These are phyloP conservation scores for Styela plicata DNA, from an alignment of 23 tunicate genomes.

Conservation along the genomic window DNA sequence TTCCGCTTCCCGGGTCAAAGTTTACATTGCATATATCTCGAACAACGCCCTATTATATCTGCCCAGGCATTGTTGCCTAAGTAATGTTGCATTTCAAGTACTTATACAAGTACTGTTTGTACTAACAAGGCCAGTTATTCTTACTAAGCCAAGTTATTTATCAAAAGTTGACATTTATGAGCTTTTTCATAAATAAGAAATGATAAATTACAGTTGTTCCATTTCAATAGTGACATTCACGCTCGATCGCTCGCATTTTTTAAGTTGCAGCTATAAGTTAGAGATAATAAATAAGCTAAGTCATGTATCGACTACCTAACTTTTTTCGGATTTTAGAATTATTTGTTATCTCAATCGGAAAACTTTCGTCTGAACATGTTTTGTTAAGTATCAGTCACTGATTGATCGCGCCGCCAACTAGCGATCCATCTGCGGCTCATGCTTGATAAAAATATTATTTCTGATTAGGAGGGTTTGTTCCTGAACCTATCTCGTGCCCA, in stretches of 20 bases:
- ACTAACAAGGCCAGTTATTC: neutral
- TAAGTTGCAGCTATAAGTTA: neutral
- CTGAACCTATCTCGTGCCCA: too few species aligned
- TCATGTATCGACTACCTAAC: too few species aligned
- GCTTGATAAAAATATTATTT: too few species aligned
- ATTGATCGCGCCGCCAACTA: too few species aligned
- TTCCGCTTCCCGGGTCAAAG: neutral
- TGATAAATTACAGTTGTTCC: neutral
- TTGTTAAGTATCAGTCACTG: too few species aligned
- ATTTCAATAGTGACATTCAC: neutral
- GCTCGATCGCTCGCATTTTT: neutral
- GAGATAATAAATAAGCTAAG: neutral
- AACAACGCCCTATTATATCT: neutral
- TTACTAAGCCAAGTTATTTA: neutral
- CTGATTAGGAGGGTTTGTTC: too few species aligned
- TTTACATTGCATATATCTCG: neutral
- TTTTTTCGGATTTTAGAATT: too few species aligned
- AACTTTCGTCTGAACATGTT: too few species aligned
- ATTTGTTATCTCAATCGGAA: too few species aligned
- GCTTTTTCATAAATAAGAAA: neutral
- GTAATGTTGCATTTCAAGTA: neutral
- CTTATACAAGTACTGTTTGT: neutral
- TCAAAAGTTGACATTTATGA: neutral
- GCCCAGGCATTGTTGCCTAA: neutral
- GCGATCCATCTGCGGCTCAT: too few species aligned